A percentile compares a stretch with the other conserved stretches of the same genome.
These are phyloP conservation scores for Ericerus pela DNA, from an alignment of 1,140 invertebrate species.

Conservation along the genomic window DNA sequence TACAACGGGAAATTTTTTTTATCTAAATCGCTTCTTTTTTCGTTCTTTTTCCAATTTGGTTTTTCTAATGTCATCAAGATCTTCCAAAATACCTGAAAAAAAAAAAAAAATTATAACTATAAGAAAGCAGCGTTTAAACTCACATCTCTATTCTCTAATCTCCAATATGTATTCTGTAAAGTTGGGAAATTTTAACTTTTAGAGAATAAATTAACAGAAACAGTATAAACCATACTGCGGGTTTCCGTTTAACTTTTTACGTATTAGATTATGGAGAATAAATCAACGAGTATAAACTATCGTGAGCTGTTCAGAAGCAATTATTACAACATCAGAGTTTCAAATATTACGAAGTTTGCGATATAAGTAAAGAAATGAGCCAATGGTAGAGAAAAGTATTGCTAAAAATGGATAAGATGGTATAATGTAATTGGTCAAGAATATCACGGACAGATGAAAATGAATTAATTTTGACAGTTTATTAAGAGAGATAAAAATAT, in stretches of 20 bases:
- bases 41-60: constrained; percentile 48
- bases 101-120: constrained; percentile 12
- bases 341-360: background rate
- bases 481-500: too few species aligned
- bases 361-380: background rate
- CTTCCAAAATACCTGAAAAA: constrained; percentile 53
- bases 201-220: too few species aligned
- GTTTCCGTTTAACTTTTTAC: too few species aligned
- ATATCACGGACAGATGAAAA: background rate
- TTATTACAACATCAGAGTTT: background rate
- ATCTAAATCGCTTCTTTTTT: constrained; percentile 30
- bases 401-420: background rate
- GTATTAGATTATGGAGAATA: too few species aligned
- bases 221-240: too few species aligned
- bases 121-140: constrained; percentile 5
- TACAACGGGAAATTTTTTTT: too few species aligned
- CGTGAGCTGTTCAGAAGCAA: background rate
- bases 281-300: too few species aligned
- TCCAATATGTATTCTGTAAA: too few species aligned
- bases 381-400: background rate
- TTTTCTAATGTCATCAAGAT: constrained; percentile 60
- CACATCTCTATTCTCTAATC: too few species aligned
- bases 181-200: too few species aligned
- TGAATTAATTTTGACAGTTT: too few species aligned
- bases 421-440: background rate